Conservation (phyloP, 2,888 invertebrate species). For the Hydraecia micacea region DNA sequence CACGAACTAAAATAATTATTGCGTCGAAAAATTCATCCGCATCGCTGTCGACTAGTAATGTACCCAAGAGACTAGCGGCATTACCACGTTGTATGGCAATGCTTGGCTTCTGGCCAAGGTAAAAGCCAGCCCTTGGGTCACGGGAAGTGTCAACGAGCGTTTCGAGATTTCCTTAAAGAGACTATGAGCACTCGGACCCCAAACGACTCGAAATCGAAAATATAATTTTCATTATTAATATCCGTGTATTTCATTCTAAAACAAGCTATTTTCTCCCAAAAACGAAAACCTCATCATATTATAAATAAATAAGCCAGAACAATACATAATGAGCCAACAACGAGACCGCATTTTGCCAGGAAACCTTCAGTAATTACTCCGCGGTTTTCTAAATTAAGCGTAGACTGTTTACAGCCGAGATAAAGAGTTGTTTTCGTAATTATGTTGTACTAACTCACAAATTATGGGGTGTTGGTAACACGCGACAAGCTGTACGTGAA, state of each 20-base stretch:
- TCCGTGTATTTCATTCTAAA: not conserved
- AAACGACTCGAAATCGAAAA: too few relatives aligned
- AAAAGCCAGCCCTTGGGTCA: not conserved
- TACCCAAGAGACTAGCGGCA: too few relatives aligned
- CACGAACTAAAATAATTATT: too few relatives aligned
- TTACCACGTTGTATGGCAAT: too few relatives aligned
- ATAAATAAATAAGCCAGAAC: conserved; percentile 9
- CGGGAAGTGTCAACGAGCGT: not conserved
- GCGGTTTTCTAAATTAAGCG: conserved; percentile 45
- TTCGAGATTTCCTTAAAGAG: too few relatives aligned
- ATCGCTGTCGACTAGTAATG: too few relatives aligned
- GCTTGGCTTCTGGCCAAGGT: not conserved
- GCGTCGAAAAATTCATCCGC: too few relatives aligned
- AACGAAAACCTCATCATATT: not conserved
- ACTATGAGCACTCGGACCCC: not conserved
- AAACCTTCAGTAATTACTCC: conserved; percentile 50
- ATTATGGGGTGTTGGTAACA: conserved; percentile 33
- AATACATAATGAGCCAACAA: conserved; percentile 18
- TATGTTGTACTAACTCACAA: conserved; percentile 41
- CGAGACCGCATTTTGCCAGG: conserved; percentile 20
- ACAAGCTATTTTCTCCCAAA: not conserved
- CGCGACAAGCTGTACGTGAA: conserved; percentile 7
- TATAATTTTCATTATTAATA: not conserved
- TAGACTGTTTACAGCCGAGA: conserved; percentile 13
- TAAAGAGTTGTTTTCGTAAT: conserved; percentile 40